A percentile compares a stretch with the other conserved stretches of the same genome.
Conservation (phyloP, 2,113 vertebrate genomes). For the Gymnarchus niloticus region DNA sequence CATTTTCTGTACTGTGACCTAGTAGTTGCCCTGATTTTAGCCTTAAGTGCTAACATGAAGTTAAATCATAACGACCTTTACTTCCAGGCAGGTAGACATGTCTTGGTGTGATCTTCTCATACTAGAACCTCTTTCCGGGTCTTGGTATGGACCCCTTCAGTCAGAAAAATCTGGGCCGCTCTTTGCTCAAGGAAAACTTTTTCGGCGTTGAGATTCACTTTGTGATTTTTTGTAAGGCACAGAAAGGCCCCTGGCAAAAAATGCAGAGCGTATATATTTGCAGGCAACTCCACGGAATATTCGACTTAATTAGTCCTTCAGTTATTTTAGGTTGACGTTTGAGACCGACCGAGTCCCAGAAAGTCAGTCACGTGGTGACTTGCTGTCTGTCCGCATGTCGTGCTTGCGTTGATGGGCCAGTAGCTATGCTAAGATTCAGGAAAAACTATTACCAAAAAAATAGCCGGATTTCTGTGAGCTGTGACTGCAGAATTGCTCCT, state of each 20-base stretch:
- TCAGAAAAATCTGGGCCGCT: background rate
- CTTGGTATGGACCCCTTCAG: background rate
- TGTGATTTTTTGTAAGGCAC: background rate
- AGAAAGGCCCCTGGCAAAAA: background rate
- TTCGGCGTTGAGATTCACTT: background rate
- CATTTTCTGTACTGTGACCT: background rate
- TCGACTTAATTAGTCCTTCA: constrained; percentile 9
- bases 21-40: background rate
- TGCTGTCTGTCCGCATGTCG: background rate
- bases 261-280: background rate
- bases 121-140: background rate
- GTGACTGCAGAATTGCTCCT: background rate
- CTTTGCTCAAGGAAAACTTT: background rate
- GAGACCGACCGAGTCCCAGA: background rate
- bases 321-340: constrained; percentile 9
- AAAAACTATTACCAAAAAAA: background rate
- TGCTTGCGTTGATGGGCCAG: background rate
- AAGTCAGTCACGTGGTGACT: background rate
- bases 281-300: background rate
- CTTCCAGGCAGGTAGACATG: too few species aligned
- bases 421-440: background rate
- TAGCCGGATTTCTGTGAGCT: background rate
- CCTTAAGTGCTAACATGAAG: too few species aligned
- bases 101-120: too few species aligned
- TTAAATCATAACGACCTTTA: too few species aligned